These are phyloP conservation scores for Sebastes itinus DNA, from an alignment of 2,797 vertebrate genomes.

Conservation along the genomic window DNA sequence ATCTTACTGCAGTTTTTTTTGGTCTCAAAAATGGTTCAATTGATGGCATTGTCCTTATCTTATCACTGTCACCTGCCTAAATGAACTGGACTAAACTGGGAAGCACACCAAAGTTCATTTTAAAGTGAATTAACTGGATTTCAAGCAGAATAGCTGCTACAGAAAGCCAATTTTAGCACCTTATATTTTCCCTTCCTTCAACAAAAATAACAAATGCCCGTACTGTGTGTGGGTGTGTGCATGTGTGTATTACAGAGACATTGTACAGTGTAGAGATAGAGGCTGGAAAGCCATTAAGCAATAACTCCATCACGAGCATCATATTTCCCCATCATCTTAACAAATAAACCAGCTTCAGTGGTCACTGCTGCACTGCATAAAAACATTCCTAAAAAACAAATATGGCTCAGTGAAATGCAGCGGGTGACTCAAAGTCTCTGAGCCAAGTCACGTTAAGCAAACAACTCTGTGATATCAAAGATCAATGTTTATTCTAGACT, in stretches of 20 bases:
- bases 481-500: not conserved
- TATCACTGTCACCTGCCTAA: not conserved
- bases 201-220: not conserved
- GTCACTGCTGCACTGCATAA: not conserved
- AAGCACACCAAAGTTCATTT: not conserved
- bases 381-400: not conserved
- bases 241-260: not conserved
- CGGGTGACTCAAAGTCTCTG: not conserved
- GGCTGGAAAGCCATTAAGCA: constrained; percentile 9
- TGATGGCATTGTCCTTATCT: not conserved
- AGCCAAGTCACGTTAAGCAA: not conserved
- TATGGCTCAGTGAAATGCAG: not conserved
- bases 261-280: not conserved
- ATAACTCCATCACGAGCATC: not conserved
- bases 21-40: not conserved
- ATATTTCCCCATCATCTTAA: not conserved
- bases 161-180: not conserved
- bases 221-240: not conserved
- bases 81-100: not conserved
- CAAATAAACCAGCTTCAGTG: not conserved
- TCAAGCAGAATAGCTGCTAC: not conserved
- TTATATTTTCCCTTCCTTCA: not conserved
- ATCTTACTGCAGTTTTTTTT: not conserved
- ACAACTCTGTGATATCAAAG: not conserved
- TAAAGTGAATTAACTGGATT: not conserved